phyloP scores from a whole-genome alignment of 2,888 invertebrate genomes.

The Scaeva pyrastri region DNA sequence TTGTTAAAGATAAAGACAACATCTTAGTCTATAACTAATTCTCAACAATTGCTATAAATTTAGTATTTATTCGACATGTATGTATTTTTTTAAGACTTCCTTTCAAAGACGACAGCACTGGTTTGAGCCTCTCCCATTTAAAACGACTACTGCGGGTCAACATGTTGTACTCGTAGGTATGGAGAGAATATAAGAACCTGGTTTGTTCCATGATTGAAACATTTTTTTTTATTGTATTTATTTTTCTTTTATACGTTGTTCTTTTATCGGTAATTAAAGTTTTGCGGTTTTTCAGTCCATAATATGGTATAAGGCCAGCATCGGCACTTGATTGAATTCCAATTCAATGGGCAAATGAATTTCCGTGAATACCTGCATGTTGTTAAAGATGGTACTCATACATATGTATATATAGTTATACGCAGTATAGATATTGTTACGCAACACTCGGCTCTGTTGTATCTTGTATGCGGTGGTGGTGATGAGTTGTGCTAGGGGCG shows the following conservation, averaged over 20 bases:
- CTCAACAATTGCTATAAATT: no score
- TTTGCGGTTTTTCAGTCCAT: conserved; percentile 51
- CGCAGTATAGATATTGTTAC: no score
- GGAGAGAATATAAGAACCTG: conserved; percentile 27
- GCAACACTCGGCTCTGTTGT: no score
- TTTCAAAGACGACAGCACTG: conserved; percentile 4
- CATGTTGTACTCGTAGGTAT: not conserved
- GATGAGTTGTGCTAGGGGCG: not conserved
- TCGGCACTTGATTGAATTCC: conserved; percentile 39
- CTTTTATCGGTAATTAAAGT: conserved; percentile 40
- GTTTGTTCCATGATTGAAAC: conserved; percentile 52
- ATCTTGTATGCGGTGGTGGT: not conserved
- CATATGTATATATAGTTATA: no score
- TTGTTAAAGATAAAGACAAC: no score
- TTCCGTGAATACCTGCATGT: conserved; percentile 43
- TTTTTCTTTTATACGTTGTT: conserved; percentile 11
- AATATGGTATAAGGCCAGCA: not conserved
- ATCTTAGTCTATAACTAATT: no score
- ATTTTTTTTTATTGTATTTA: conserved; percentile 10
- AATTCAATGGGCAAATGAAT: conserved; percentile 49
- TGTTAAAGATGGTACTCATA: not conserved
- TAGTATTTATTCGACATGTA: no score
- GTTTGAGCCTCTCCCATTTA: not conserved
- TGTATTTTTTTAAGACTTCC: no score
- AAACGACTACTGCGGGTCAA: conserved; percentile 53